These are phyloP conservation scores for Cryptoblepharus egeriae DNA, from an alignment of 2,797 vertebrate species.

Conservation along the genomic window DNA sequence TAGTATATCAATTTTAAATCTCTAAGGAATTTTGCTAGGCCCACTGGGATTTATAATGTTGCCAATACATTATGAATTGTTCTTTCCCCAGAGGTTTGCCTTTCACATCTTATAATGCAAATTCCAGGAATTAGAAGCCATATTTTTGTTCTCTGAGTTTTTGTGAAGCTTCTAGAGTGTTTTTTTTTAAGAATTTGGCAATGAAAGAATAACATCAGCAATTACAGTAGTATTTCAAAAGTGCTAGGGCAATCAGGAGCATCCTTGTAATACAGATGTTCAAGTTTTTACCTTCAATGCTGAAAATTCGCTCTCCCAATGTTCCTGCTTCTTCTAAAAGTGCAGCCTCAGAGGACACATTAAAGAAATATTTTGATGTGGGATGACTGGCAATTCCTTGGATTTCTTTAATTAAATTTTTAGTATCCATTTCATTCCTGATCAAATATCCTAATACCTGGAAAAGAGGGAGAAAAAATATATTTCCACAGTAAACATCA, in stretches of 20 bases:
- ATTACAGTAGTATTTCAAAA: neutral
- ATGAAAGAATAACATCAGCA: neutral
- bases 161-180: neutral
- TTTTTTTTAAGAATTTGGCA: neutral
- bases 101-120: neutral
- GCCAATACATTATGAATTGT: neutral
- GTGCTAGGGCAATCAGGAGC: neutral
- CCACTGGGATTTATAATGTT: neutral
- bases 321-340: slow-evolving; percentile 90
- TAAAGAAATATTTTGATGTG: slow-evolving; percentile 89
- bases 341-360: slow-evolving; percentile 88
- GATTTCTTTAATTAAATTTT: slow-evolving; percentile 90
- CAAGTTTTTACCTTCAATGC: slow-evolving; percentile 86
- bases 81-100: neutral
- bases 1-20: neutral
- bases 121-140: neutral
- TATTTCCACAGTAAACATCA: neutral
- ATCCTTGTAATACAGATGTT: neutral
- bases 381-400: slow-evolving; percentile 90
- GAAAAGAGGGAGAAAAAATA: slow-evolving; percentile 25
- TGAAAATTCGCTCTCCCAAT: slow-evolving; percentile 93
- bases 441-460: slow-evolving; percentile 85
- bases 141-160: neutral
- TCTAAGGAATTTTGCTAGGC: neutral
- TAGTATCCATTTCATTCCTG: slow-evolving; percentile 82